Percentiles rank a stretch among this genome's conserved stretches.
phyloP scores from a whole-genome alignment of 2,797 vertebrate species.

The Phalanger gymnotis region DNA sequence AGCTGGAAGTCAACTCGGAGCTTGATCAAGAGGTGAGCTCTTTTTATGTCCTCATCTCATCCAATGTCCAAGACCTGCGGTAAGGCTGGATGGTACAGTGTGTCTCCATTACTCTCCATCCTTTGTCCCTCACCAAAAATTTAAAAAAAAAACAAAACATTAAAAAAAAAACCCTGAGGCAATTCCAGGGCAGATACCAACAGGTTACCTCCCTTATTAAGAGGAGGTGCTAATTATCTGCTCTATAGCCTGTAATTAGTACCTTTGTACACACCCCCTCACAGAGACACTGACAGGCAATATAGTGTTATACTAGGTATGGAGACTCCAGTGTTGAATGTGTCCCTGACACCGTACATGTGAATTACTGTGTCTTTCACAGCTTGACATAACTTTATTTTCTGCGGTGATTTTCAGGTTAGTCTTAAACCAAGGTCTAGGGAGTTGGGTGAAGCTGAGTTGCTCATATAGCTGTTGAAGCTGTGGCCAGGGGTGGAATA shows the following conservation, averaged over 20 bases:
- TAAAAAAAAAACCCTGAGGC: not conserved
- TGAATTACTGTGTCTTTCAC: not conserved
- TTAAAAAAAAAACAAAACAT: not conserved
- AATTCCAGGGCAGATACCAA: not conserved
- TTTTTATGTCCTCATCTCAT: accelerated
- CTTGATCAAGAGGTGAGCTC: conserved; percentile 73
- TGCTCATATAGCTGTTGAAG: not conserved
- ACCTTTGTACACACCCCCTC: not conserved
- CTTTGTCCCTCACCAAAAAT: not conserved
- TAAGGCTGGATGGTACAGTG: not conserved
- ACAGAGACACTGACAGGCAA: not conserved
- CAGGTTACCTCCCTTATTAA: not conserved
- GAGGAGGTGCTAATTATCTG: not conserved
- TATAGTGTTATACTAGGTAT: not conserved
- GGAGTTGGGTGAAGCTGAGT: not conserved
- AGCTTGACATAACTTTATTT: not conserved
- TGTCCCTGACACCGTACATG: accelerated
- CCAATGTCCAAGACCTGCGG: not conserved
- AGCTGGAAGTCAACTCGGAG: conserved; percentile 33
- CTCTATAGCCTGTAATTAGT: not conserved
- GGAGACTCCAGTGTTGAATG: accelerated
- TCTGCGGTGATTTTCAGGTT: accelerated
- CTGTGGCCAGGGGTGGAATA: not conserved
- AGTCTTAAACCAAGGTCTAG: not conserved
- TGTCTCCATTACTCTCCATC: not conserved